Evolutionary conservation across 2,888 invertebrate species (phyloP).

Genomic region (Caenorhabditis sp.): DNA sequence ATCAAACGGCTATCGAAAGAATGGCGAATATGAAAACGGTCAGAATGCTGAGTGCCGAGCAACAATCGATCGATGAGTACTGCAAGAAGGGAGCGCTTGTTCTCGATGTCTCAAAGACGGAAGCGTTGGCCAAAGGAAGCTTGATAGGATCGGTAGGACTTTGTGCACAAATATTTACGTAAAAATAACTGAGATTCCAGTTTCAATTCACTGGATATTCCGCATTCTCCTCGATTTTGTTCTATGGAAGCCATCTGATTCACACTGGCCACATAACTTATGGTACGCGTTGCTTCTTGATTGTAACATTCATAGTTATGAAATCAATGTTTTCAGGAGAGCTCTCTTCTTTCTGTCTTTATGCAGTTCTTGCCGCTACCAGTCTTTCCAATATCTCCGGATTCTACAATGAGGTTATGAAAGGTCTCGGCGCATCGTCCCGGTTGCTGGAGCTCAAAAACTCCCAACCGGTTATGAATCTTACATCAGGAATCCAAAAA

Average conservation of each 20-base stretch:
- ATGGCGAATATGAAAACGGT: slow-evolving; percentile 95
- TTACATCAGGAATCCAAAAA: slow-evolving; percentile 85
- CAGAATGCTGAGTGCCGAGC: slow-evolving; percentile 93
- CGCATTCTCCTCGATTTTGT: slow-evolving; percentile 76
- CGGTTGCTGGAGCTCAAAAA: slow-evolving; percentile 94
- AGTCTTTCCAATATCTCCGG: slow-evolving; percentile 86
- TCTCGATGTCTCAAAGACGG: slow-evolving; percentile 90
- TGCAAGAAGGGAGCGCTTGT: slow-evolving; percentile 88
- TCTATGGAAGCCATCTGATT: slow-evolving; percentile 77
- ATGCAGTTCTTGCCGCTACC: slow-evolving; percentile 86
- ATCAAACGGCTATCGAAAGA: slow-evolving; percentile 86
- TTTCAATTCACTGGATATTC: slow-evolving; percentile 78
- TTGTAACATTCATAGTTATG: not conserved
- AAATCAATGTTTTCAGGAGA: slow-evolving; percentile 88
- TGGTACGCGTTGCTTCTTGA: slow-evolving; percentile 52
- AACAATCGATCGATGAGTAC: slow-evolving; percentile 88
- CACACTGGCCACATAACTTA: slow-evolving; percentile 76
- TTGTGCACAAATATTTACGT: not conserved
- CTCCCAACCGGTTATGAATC: slow-evolving; percentile 89
- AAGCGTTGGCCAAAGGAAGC: slow-evolving; percentile 90
- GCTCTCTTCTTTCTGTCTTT: slow-evolving; percentile 93
- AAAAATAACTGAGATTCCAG: slow-evolving; percentile 20
- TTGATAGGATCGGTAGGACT: slow-evolving; percentile 90
- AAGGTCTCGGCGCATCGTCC: slow-evolving; percentile 93
- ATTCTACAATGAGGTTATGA: slow-evolving; percentile 94